Conservation (phyloP, 2,113 vertebrate species). For the Daubentonia madagascariensis region DNA sequence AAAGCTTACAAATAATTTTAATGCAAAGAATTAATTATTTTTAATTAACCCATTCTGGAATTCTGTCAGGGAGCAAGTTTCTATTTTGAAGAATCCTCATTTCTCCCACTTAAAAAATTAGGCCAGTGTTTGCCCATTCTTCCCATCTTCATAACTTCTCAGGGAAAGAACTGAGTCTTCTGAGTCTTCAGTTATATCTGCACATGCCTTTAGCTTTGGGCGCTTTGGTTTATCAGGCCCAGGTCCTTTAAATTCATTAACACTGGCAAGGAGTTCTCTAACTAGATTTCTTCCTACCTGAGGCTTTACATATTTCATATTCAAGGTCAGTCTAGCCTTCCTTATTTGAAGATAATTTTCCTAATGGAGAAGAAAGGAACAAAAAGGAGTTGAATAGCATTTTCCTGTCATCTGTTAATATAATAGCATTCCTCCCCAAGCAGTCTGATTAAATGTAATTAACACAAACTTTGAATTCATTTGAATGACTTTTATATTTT, state of each 20-base stretch:
- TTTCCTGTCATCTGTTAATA: slow-evolving; percentile 25
- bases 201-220: not conserved
- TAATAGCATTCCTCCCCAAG: not conserved
- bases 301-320: not conserved
- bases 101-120: not conserved
- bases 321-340: not conserved
- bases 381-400: not conserved
- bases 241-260: not conserved
- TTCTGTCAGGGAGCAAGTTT: not conserved
- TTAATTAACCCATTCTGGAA: not conserved
- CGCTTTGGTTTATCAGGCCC: not conserved
- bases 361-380: not conserved
- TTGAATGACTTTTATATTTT: slow-evolving; percentile 40
- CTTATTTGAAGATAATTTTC: slow-evolving; percentile 34
- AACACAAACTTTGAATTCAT: slow-evolving; percentile 43
- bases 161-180: not conserved
- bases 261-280: not conserved
- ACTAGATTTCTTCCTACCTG: not conserved
- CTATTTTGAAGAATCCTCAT: not conserved
- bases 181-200: not conserved
- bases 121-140: not conserved
- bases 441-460: slow-evolving; percentile 31
- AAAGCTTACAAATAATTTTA: not conserved
- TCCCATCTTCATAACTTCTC: not conserved
- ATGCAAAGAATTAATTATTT: not conserved